A percentile compares a stretch with the other conserved stretches of the same genome.
Conservation (phyloP, 1,140 invertebrate species). For the Drosophila dunni region DNA sequence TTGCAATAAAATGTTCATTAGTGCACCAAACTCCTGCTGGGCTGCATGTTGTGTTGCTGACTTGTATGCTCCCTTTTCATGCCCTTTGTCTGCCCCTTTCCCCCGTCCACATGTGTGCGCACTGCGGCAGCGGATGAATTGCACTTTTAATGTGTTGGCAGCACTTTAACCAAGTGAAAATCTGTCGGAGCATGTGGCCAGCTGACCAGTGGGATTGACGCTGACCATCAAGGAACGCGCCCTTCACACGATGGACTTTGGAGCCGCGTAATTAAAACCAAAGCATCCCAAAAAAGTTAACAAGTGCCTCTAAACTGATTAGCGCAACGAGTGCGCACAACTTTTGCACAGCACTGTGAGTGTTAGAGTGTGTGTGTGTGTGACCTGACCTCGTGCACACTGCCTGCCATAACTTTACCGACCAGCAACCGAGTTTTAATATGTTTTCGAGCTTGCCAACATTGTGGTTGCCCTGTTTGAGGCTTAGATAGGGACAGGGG, state of each 20-base stretch:
- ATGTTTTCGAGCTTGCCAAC: slow-evolving; percentile 34
- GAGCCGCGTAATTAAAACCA: slow-evolving; percentile 79
- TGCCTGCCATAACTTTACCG: slow-evolving; percentile 17
- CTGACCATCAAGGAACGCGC: slow-evolving; percentile 7
- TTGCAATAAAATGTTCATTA: slow-evolving; percentile 82
- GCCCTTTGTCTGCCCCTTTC: neutral
- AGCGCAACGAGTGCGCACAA: slow-evolving; percentile 55
- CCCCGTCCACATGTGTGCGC: slow-evolving; percentile 49
- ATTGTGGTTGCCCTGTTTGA: slow-evolving; percentile 7
- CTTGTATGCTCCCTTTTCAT: neutral
- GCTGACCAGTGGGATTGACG: slow-evolving; percentile 3
- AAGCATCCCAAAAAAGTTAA: slow-evolving; percentile 75
- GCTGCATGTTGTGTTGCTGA: slow-evolving; percentile 39
- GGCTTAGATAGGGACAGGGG: neutral
- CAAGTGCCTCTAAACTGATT: slow-evolving; percentile 79
- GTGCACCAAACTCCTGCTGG: slow-evolving; percentile 70
- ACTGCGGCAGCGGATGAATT: slow-evolving; percentile 74
- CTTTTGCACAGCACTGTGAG: neutral
- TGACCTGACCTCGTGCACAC: neutral
- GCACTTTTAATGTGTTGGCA: slow-evolving; percentile 80
- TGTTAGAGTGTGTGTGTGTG: neutral
- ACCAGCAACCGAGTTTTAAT: slow-evolving; percentile 28
- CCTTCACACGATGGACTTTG: slow-evolving; percentile 64
- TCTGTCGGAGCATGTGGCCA: slow-evolving; percentile 35
- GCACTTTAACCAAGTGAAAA: slow-evolving; percentile 77